Evolutionary conservation across 2,797 vertebrate genomes (phyloP).

Genomic region (Rhodeus uyekii): DNA sequence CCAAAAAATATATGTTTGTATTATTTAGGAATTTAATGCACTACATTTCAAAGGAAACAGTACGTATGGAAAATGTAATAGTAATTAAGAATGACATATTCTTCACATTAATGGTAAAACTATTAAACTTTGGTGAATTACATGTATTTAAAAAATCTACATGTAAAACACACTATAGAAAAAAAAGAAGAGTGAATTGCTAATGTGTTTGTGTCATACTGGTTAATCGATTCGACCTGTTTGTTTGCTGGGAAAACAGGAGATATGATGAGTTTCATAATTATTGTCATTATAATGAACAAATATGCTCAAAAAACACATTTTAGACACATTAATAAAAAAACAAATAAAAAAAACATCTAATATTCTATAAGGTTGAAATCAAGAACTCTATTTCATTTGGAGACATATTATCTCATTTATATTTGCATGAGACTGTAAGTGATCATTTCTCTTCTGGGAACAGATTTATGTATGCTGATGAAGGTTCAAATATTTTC

Average conservation of each 20-base stretch:
- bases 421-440: background rate
- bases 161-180: background rate
- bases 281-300: background rate
- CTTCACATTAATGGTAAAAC: background rate
- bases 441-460: slow-evolving; percentile 57
- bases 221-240: background rate
- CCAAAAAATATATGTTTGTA: too few relatives aligned
- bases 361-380: background rate
- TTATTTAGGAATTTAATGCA: background rate
- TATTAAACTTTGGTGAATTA: background rate
- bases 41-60: background rate
- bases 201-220: background rate
- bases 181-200: background rate
- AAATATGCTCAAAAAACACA: background rate
- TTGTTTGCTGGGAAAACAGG: background rate
- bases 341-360: background rate
- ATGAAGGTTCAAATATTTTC: background rate
- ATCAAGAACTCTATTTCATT: background rate
- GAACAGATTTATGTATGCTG: slow-evolving; percentile 16
- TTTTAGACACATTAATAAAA: background rate
- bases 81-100: background rate
- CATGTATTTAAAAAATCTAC: background rate
- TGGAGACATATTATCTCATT: background rate
- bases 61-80: background rate
- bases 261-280: background rate